These are phyloP conservation scores for Enteromius unitaeniatus DNA, from an alignment of 2,797 vertebrate species.

Conservation along the genomic window DNA sequence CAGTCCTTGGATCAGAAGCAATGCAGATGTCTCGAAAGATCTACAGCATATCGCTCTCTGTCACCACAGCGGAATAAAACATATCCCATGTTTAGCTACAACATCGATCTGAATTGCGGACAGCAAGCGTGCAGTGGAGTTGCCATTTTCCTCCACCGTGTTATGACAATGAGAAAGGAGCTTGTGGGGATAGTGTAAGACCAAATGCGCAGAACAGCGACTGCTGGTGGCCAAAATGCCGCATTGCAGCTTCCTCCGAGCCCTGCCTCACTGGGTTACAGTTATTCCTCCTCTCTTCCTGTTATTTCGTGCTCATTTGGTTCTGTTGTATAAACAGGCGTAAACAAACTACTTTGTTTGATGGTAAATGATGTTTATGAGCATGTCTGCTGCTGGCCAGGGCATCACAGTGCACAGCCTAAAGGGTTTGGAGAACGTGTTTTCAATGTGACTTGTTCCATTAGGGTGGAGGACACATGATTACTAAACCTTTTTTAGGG, in stretches of 20 bases:
- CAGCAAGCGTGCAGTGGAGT: constrained; percentile 71
- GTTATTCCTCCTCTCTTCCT: constrained; percentile 30
- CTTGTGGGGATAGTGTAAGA: constrained; percentile 15
- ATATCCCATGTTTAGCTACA: constrained; percentile 75
- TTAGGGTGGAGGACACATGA: neutral
- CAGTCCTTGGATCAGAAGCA: constrained; percentile 65
- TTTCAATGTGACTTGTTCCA: neutral
- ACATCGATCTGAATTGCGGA: constrained; percentile 64
- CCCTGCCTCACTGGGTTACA: constrained; percentile 27
- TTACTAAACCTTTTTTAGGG: neutral
- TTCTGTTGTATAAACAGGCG: neutral
- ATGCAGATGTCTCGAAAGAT: constrained; percentile 68
- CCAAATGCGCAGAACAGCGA: constrained; percentile 69
- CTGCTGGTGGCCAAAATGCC: constrained; percentile 68
- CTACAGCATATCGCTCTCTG: constrained; percentile 71
- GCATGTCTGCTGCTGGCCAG: neutral
- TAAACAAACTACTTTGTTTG: neutral
- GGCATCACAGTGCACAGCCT: neutral
- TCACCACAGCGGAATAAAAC: constrained; percentile 64
- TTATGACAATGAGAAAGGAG: constrained; percentile 62
- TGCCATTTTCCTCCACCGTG: constrained; percentile 75
- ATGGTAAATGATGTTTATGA: constrained; percentile 8
- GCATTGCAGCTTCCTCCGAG: constrained; percentile 41
- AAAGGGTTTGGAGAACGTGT: neutral
- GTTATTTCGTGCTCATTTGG: constrained; percentile 1